Conservation (phyloP, 2,113 vertebrate genomes). For the Bufo bufo region DNA sequence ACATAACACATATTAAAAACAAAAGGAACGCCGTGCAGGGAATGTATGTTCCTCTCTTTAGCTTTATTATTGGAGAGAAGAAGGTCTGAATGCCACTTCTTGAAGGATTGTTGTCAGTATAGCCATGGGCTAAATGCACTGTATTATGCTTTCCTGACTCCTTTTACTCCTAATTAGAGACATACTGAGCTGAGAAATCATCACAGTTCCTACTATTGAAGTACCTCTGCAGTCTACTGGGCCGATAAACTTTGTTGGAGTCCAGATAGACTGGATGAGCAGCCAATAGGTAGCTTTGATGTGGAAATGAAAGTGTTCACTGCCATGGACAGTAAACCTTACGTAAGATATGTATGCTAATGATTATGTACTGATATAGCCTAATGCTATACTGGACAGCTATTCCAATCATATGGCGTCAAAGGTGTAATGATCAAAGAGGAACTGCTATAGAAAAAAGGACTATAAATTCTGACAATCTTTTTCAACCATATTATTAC, state of each 20-base stretch:
- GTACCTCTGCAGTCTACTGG: neutral
- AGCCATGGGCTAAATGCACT: constrained; percentile 27
- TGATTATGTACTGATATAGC: neutral
- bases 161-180: constrained; percentile 40
- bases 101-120: neutral
- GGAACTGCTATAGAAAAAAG: no score
- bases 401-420: no score
- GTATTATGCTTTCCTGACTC: constrained; percentile 6
- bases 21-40: neutral
- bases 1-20: neutral
- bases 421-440: no score
- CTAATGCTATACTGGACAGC: no score
- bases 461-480: no score
- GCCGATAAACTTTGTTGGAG: neutral
- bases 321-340: neutral
- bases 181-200: constrained; percentile 13
- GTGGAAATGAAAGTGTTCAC: neutral
- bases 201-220: neutral
- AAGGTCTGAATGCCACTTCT: neutral
- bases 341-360: neutral
- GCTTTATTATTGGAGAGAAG: neutral
- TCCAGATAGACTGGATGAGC: neutral
- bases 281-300: neutral
- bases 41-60: neutral
- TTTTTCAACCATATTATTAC: no score